Conservation (phyloP, 2,888 invertebrate species). For the Anticlea derivata region DNA sequence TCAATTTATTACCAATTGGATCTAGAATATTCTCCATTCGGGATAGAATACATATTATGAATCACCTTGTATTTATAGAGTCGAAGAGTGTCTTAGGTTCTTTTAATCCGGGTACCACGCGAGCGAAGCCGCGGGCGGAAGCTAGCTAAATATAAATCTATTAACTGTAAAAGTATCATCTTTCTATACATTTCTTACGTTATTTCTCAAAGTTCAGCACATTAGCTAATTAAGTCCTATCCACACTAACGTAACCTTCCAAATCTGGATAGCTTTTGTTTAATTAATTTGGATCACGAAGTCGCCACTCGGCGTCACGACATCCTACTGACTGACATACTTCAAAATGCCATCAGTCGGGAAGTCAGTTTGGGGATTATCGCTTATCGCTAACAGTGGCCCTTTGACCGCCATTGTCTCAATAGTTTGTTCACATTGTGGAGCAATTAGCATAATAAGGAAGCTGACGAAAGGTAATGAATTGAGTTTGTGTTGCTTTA, state of each 20-base stretch:
- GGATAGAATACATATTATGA: no score
- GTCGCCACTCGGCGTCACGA: conserved; percentile 82
- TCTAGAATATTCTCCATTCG: no score
- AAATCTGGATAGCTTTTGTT: conserved; percentile 82
- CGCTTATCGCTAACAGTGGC: conserved; percentile 57
- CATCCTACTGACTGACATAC: conserved; percentile 78
- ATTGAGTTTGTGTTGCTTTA: neutral
- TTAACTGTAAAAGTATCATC: no score
- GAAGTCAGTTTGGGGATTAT: conserved; percentile 60
- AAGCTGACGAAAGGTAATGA: conserved; percentile 6
- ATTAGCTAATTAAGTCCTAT: conserved; percentile 48
- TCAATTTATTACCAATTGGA: no score
- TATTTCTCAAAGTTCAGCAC: conserved; percentile 18
- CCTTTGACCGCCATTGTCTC: conserved; percentile 53
- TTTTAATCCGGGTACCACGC: no score
- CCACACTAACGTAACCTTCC: conserved; percentile 60
- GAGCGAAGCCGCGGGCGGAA: no score
- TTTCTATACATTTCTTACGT: no score
- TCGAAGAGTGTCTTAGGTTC: no score
- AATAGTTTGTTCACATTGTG: conserved; percentile 40
- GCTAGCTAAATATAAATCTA: no score
- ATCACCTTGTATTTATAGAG: no score
- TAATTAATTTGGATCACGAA: conserved; percentile 84
- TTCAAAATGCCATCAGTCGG: conserved; percentile 78
- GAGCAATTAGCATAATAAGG: conserved; percentile 14